Evolutionary conservation across 2,888 invertebrate genomes (phyloP), one percentile per base, ranked within the genome.

Genomic region (Xylocampa areola): DNA sequence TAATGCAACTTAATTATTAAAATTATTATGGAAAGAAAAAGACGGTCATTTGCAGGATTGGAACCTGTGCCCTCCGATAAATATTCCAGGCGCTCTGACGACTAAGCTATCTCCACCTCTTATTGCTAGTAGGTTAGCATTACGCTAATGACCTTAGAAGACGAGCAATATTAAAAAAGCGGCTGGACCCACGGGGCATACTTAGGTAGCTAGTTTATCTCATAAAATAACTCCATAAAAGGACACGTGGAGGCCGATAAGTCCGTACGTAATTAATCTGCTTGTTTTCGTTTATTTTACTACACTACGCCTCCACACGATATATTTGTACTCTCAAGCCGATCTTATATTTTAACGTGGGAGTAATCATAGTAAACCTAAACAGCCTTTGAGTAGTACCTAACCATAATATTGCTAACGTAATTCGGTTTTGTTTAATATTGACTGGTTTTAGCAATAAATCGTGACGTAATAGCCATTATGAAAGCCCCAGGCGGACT

Each of bases 211-310:
- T 55, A 36, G 16, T 25, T 43, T 48, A 51, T 47, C 21, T 48
- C 33, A 21, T 53, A 48, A 44, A n/a, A 44, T 68, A 45, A 51
- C 11, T 4, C 37, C 33, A 30, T 40, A 69, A 52, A 49, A 55
- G 48, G 51, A 49, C 33, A 41, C 27, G 27, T 30, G 21, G 30
- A 27, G 45, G 27, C 41, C 45, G 35, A 40, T 64, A 51, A 47
- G 33, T 39, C 16, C 29, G 25, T 61, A 37, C 29, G 25, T 61
- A 37, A 49, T 52, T 66, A 36, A 41, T 36, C 59, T 39, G 19
- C 50, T 61, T 47, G 55, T 50, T 44, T 52, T 50, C 17, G 48
- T 49, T 32, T 35, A 21, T 19, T 45, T 39, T 71, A 61, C 44
- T 51, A 54, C 39, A 33, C 17, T 17, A 29, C 45, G 13, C 62